These are phyloP conservation scores for Laspeyria flexula DNA, from an alignment of 2,888 invertebrate species.

Conservation along the genomic window DNA sequence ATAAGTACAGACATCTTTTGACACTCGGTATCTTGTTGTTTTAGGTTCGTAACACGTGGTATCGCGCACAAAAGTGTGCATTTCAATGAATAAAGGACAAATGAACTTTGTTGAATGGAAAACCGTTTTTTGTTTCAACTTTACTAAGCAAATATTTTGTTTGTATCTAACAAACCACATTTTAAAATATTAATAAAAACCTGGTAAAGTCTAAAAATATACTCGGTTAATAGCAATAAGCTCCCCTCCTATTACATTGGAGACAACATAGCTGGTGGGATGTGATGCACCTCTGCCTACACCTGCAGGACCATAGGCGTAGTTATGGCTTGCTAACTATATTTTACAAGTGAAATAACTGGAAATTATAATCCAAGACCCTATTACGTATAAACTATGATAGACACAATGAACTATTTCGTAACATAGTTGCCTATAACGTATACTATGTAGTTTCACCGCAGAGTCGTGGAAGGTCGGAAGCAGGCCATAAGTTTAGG, in stretches of 20 bases:
- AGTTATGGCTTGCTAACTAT: too few species aligned
- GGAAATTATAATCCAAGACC: too few species aligned
- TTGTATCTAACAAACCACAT: too few species aligned
- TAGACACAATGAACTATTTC: constrained; percentile 17
- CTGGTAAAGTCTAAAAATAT: too few species aligned
- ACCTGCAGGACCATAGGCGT: too few species aligned
- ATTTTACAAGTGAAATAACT: too few species aligned
- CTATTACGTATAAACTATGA: too few species aligned
- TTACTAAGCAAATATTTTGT: not conserved
- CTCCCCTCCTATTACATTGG: too few species aligned
- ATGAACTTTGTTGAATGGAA: constrained; percentile 3
- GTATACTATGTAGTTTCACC: constrained; percentile 12
- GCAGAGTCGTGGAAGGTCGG: constrained; percentile 39
- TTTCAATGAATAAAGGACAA: constrained; percentile 18
- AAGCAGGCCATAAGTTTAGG: constrained; percentile 46
- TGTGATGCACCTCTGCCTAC: too few species aligned
- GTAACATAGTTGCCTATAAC: constrained; percentile 4
- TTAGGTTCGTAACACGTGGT: constrained; percentile 30
- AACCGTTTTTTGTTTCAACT: constrained; percentile 12
- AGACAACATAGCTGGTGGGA: too few species aligned
- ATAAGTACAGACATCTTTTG: constrained; percentile 5
- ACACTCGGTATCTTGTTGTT: constrained; percentile 22
- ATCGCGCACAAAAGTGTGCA: constrained; percentile 20
- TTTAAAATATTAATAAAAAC: too few species aligned
- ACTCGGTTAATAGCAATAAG: too few species aligned